Evolutionary conservation across 2,113 vertebrate genomes (phyloP), one percentile per base, ranked within the genome.

Genomic region (Nerophis ophidion): DNA sequence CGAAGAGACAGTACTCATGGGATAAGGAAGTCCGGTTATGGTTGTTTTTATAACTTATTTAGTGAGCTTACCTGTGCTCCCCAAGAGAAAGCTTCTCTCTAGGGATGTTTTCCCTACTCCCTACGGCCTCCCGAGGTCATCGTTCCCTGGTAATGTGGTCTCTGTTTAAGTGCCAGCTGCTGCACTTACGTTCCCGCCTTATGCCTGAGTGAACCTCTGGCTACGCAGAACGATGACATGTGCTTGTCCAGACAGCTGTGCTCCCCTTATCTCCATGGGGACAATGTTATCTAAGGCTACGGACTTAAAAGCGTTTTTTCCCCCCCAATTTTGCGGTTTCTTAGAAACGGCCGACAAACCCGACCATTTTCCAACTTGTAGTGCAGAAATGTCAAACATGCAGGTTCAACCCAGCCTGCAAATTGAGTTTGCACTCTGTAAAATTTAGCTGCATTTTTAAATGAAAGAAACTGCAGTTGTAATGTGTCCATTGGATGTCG

Each of bases 161-260:
- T 35, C 49, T 26, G 36, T 77, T 68, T 61, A 70, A 64, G 48
- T 61, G 63, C 55, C 68, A 74, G 65, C 68, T 75, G 75, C 68
- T 59, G 57, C 60, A 67, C 78, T 72, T 34, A 67, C 69, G 71
- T 46, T 55, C 50, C 59, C 12, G 35, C 40, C 44, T 67, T 51
- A 76, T 65, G 66, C 57, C 51, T 66, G 69, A 66, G 61, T 61
- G 72, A 67, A 74, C 70, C 57, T 63, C 61, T 26, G 67, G 65
- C 70, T 19, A 63, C 63, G 53, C 51, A 60, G 60, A 74, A 51
- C 33, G 44, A 58, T 71, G 57, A 11, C 67, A 61, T 63, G 40
- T 44, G 70, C 49, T 46, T 40, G 74, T 72, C 68, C 62, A 70
- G 61, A 80, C 71, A 79, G 65, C 54, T 79, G 74, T 65, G 53